Evolutionary conservation across 2,888 invertebrate species (phyloP).

Genomic region (Platycheirus albimanus): DNA sequence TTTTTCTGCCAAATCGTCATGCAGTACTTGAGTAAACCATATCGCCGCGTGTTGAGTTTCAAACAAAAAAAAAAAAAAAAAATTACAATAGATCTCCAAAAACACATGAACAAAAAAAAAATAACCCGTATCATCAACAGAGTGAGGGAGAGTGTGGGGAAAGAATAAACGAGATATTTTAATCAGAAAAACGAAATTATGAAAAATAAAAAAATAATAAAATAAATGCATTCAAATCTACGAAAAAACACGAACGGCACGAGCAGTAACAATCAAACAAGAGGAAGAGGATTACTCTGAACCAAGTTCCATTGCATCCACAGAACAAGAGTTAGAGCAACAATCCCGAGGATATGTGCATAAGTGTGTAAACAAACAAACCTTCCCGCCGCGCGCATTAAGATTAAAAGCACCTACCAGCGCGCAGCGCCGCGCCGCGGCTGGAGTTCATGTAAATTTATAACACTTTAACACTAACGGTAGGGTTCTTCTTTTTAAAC

Average conservation of each 20-base stretch:
- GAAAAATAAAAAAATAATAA: conserved; percentile 11
- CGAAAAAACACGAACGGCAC: conserved; percentile 59
- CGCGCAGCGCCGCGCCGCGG: too few relatives aligned
- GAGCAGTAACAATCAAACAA: conserved; percentile 25
- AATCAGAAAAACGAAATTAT: conserved; percentile 12
- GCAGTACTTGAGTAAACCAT: background rate
- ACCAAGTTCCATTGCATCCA: conserved; percentile 26
- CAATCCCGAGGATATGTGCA: background rate
- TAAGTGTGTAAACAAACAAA: conserved; percentile 16
- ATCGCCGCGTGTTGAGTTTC: conserved; percentile 16
- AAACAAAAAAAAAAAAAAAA: conserved; percentile 7
- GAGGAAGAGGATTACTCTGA: conserved; percentile 33
- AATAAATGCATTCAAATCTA: conserved; percentile 67
- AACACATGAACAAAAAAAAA: background rate
- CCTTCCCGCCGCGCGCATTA: conserved; percentile 6
- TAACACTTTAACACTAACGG: conserved; percentile 8
- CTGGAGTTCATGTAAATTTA: background rate
- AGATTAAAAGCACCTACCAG: too few relatives aligned
- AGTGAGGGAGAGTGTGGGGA: background rate
- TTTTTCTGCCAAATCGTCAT: background rate
- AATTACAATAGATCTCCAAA: conserved; percentile 5
- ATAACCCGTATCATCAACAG: background rate
- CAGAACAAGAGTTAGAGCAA: background rate
- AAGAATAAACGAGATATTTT: background rate
- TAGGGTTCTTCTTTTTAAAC: background rate